phyloP scores from a whole-genome alignment of 2,113 vertebrate genomes.

The Salvelinus alpinus region DNA sequence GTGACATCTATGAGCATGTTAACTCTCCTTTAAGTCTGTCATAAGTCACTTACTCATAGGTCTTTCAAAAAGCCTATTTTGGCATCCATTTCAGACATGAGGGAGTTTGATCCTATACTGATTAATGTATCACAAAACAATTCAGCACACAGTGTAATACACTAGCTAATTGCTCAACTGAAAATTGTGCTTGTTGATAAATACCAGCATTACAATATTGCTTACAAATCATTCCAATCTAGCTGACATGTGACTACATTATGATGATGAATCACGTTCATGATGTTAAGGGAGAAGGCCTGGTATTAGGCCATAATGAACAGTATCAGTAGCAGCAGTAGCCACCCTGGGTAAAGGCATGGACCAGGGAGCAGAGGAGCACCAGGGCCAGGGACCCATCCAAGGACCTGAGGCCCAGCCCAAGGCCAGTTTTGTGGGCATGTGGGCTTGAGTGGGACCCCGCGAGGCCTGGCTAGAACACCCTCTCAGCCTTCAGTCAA shows the following conservation, averaged over 20 bases:
- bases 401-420: background rate
- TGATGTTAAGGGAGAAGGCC: conserved; percentile 25
- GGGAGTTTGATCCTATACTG: conserved; percentile 27
- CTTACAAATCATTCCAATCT: conserved; percentile 55
- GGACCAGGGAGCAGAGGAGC: background rate
- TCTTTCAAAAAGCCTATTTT: conserved; percentile 6
- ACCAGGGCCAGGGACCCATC: too few species aligned
- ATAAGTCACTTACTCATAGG: conserved; percentile 35
- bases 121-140: conserved; percentile 35
- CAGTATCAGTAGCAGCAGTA: conserved; percentile 16
- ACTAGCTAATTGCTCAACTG: conserved; percentile 47
- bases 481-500: background rate
- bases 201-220: conserved; percentile 17
- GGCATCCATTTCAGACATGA: background rate
- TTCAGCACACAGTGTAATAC: conserved; percentile 26
- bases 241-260: conserved; percentile 48
- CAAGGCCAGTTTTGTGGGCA: background rate
- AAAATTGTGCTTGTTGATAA: conserved; percentile 43
- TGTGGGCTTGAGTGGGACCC: background rate
- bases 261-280: conserved; percentile 56
- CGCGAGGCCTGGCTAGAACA: background rate
- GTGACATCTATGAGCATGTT: background rate
- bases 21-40: background rate
- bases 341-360: conserved; percentile 18
- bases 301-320: too few species aligned